Base-by-base conservation (phyloP, 2,888 invertebrate genomes). In the Dinocampus coccinellae region DNA sequence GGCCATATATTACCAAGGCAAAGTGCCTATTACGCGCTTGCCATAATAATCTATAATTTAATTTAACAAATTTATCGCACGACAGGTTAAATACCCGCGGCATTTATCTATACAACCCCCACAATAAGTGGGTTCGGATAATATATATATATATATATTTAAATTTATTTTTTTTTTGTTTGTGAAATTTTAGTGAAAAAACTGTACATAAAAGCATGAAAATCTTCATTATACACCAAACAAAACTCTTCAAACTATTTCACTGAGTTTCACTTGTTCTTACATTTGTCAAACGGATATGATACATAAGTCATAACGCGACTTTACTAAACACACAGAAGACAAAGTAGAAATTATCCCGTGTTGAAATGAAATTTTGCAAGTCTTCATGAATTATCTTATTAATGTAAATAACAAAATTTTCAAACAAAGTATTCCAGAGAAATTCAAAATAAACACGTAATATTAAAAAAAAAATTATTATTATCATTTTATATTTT, bases 21-120 rank as follows among this genome's bases (percentile, higher is more conserved):
- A 72, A 72, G 72, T 72, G 66, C 62, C 67, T 72, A 72, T 72
- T 72, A 72, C 72, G 67, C 72, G 72, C 67, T 72, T 72, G 67
- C 72, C 72, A 72, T 72, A 72, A 72, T 68, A 72, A 72, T 72
- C 72, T 72, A 72, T 72, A 72, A 72, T 72, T 72, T 72, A 72
- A 72, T 72, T 72, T 72, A 72, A 72, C 72, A 68, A 72, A 72
- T 72, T 72, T 72, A 72, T 72, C 67, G 67, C 57, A 9, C 53
- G 67, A 67, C 66, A 61, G 39, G 61, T 58, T 72, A 67, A 72
- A 72, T 63, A 63, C 67, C 67, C 63, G 67, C 39, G 55, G 66
- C 36, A 66, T 66, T 66, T 66, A 66, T 58, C 66, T 57, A n/a
- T 47, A 47, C 16, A 47, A 16, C 39, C 55, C n/a, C 24, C 36